Percentiles rank a stretch among this genome's conserved stretches.
These are phyloP conservation scores for Austrofundulus limnaeus DNA, from an alignment of 2,113 vertebrate genomes.

Conservation along the genomic window DNA sequence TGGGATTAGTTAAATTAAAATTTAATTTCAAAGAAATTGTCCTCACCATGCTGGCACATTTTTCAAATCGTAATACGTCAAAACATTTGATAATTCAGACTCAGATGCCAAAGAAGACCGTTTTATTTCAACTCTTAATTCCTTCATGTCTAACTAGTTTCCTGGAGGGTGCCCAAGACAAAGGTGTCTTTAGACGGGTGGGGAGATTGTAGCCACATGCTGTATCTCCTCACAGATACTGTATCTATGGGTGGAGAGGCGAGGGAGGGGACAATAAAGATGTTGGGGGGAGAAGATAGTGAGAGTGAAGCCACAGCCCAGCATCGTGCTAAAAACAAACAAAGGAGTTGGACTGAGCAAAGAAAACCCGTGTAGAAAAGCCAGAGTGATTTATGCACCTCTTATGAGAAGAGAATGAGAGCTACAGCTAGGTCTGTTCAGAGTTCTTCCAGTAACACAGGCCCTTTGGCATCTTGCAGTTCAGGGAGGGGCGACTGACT, in stretches of 20 bases:
- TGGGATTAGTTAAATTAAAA: not conserved
- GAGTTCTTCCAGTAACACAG: slow-evolving; percentile 49
- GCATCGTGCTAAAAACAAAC: slow-evolving; percentile 8
- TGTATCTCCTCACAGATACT: slow-evolving; percentile 52
- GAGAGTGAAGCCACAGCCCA: slow-evolving; percentile 10
- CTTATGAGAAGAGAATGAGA: slow-evolving; percentile 17
- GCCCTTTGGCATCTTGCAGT: slow-evolving; percentile 40
- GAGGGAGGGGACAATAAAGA: slow-evolving; percentile 34
- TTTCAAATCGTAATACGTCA: not conserved
- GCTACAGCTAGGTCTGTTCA: slow-evolving; percentile 4
- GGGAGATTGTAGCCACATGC: slow-evolving; percentile 57
- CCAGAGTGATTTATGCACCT: slow-evolving; percentile 21
- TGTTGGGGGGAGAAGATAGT: slow-evolving; percentile 8
- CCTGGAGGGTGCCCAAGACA: not conserved
- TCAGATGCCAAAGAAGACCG: no score
- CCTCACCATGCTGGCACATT: not conserved
- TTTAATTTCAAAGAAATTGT: not conserved
- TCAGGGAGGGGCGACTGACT: slow-evolving; percentile 58
- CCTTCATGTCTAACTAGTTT: not conserved
- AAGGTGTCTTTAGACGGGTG: slow-evolving; percentile 37
- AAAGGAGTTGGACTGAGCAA: not conserved
- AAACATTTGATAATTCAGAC: no score
- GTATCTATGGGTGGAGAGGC: slow-evolving; percentile 21
- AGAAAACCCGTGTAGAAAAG: not conserved
- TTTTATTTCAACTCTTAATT: no score